Conservation (phyloP, 2,113 vertebrate species). For the Grantiella picta region DNA sequence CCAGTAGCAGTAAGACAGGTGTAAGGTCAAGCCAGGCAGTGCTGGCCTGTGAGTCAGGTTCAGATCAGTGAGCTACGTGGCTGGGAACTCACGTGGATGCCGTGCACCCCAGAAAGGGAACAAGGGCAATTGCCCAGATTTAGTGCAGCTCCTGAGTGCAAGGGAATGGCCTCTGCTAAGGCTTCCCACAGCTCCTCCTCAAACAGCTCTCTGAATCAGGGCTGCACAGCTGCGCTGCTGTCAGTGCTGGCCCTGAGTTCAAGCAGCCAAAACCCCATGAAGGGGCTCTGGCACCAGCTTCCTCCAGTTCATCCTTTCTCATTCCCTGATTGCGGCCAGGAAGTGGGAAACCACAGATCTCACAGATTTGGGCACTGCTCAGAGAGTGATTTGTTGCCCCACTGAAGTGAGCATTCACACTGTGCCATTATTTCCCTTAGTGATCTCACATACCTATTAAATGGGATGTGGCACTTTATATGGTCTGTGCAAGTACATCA, state of each 20-base stretch:
- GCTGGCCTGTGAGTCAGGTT: background rate
- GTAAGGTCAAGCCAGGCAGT: background rate
- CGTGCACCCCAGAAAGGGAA: background rate
- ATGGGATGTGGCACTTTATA: background rate
- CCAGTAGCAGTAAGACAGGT: background rate
- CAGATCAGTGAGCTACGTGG: rapidly evolving
- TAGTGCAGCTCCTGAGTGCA: background rate
- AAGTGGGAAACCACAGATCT: background rate
- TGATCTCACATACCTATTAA: background rate
- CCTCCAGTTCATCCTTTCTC: background rate
- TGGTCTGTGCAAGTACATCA: background rate
- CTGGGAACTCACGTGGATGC: rapidly evolving
- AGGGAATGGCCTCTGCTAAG: background rate
- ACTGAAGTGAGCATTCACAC: background rate
- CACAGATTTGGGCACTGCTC: background rate
- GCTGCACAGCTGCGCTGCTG: background rate
- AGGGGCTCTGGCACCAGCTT: background rate
- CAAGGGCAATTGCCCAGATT: background rate
- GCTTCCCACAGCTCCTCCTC: background rate
- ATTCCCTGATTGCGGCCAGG: background rate
- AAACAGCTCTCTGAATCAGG: background rate
- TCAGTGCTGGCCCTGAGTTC: background rate
- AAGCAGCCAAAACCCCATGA: background rate
- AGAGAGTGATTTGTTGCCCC: background rate
- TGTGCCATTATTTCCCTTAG: background rate